phyloP scores from a whole-genome alignment of 2,888 invertebrate species.

The Colletes collaris region DNA sequence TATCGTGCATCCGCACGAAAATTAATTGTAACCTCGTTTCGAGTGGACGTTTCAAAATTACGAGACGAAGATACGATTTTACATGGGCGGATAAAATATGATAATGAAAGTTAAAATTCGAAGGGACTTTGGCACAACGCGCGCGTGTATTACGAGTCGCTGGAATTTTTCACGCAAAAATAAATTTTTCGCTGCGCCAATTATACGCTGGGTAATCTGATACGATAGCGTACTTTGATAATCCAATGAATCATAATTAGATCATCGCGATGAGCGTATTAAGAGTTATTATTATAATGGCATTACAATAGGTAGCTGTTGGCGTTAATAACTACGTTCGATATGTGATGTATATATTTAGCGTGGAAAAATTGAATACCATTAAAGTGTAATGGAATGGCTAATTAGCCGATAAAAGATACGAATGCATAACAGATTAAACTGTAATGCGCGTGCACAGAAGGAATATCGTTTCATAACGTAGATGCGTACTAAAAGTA shows the following conservation, averaged over 20 bases:
- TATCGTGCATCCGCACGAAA: too few relatives aligned
- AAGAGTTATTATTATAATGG: constrained; percentile 72
- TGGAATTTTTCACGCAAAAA: constrained; percentile 30
- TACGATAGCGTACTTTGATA: constrained; percentile 64
- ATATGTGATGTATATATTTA: constrained; percentile 50
- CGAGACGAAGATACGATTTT: too few relatives aligned
- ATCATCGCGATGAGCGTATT: constrained; percentile 65
- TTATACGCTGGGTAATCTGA: constrained; percentile 59
- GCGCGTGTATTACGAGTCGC: not conserved
- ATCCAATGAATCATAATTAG: constrained; percentile 68
- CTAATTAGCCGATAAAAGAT: constrained; percentile 68
- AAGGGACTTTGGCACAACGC: not conserved
- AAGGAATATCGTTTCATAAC: constrained; percentile 34
- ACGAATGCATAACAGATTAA: constrained; percentile 57
- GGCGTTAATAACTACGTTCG: constrained; percentile 63
- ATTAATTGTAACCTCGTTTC: too few relatives aligned
- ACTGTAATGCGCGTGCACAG: constrained; percentile 30
- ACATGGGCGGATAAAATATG: not conserved
- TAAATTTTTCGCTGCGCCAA: constrained; percentile 45
- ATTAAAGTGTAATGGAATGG: constrained; percentile 69
- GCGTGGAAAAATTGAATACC: constrained; percentile 66
- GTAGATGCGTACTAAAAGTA: constrained; percentile 15
- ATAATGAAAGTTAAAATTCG: not conserved
- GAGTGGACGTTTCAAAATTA: too few relatives aligned
- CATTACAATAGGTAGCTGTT: constrained; percentile 64